A percentile compares a stretch with the other conserved stretches of the same genome.
Conservation (phyloP, 2,797 vertebrate species). For the Myotis vivesi region DNA sequence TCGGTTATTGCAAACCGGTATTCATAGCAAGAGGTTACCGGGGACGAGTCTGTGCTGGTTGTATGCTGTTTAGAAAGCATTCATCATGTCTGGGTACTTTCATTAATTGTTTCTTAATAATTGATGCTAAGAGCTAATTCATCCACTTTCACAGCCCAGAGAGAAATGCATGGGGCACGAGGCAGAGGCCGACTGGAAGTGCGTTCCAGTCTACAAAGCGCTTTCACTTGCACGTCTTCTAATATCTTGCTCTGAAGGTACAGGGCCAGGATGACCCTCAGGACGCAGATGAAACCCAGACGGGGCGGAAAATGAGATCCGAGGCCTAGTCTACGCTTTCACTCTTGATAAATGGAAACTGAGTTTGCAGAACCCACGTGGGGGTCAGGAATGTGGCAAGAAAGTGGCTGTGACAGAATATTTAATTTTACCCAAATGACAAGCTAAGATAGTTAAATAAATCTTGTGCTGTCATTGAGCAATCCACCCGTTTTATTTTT, state of each 20-base stretch:
- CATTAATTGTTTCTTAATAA: constrained; percentile 12
- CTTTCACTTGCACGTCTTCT: not conserved
- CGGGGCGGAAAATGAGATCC: not conserved
- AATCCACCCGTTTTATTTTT: not conserved
- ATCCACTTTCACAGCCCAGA: not conserved
- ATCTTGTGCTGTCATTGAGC: not conserved
- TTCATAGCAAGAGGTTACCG: not conserved
- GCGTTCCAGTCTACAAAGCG: not conserved
- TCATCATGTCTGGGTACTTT: not conserved
- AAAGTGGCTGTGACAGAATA: not conserved
- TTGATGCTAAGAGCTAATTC: not conserved
- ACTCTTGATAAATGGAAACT: not conserved
- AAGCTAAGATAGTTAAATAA: not conserved
- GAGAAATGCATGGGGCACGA: not conserved
- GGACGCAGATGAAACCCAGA: not conserved
- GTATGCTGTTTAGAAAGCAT: not conserved
- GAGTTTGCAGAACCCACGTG: not conserved
- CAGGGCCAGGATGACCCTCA: not conserved
- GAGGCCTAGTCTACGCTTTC: not conserved
- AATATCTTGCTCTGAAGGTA: not conserved
- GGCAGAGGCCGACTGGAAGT: not conserved
- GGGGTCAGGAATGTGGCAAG: not conserved
- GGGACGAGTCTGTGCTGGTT: not conserved
- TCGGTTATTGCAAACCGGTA: not conserved
- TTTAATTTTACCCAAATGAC: not conserved